A percentile compares a stretch with the other conserved stretches of the same genome.
Evolutionary conservation across 2,888 invertebrate species (phyloP).

Genomic region (Dolichopus griseipennis): DNA sequence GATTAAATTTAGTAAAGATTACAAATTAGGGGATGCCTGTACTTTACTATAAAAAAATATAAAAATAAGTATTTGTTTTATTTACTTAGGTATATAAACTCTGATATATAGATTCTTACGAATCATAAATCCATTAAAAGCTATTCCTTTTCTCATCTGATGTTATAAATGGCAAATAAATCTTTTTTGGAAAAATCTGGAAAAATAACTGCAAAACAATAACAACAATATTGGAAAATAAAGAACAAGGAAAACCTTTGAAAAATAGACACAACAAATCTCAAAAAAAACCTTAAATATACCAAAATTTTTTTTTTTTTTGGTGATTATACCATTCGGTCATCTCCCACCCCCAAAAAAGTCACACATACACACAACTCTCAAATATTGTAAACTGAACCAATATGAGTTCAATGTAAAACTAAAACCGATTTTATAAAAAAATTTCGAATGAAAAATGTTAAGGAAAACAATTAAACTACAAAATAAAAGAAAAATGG

Average conservation of each 20-base stretch:
- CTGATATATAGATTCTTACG: not conserved
- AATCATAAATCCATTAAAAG: not conserved
- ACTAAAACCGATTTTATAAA: too few relatives aligned
- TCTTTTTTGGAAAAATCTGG: not conserved
- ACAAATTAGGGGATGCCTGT: too few relatives aligned
- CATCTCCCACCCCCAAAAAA: too few relatives aligned
- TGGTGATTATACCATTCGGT: not conserved
- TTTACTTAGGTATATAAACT: not conserved
- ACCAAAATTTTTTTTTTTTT: not conserved
- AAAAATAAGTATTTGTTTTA: too few relatives aligned
- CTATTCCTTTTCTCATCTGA: slow-evolving; percentile 2
- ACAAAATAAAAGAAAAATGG: not conserved
- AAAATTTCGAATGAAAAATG: too few relatives aligned
- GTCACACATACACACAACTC: too few relatives aligned
- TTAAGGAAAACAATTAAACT: not conserved
- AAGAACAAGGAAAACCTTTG: not conserved
- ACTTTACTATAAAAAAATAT: too few relatives aligned
- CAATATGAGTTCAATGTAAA: not conserved
- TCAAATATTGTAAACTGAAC: not conserved
- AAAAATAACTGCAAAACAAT: slow-evolving; percentile 2
- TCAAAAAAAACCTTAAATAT: not conserved
- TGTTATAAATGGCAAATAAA: slow-evolving; percentile 3
- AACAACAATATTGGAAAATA: not conserved
- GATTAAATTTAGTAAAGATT: too few relatives aligned
- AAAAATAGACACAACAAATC: not conserved